These are phyloP conservation scores for Cricetomys ansorgei DNA, from an alignment of 2,113 vertebrate species.

Conservation along the genomic window DNA sequence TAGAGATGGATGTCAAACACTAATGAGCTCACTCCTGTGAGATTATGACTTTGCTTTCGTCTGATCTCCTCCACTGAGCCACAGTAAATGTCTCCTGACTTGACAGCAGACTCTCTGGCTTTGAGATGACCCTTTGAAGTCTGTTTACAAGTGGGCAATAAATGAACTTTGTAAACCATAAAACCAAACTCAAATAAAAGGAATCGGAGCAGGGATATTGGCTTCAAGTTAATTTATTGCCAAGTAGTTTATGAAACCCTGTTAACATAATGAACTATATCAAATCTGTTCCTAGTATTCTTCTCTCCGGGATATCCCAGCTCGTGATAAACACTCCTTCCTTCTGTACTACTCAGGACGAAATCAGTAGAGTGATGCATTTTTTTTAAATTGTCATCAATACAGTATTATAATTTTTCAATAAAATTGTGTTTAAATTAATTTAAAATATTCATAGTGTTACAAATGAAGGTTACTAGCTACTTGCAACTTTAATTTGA, in stretches of 20 bases:
- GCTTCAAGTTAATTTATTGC: slow-evolving; percentile 33
- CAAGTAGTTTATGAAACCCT: slow-evolving; percentile 14
- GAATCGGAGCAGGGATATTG: neutral
- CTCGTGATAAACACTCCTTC: neutral
- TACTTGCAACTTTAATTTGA: slow-evolving; percentile 21
- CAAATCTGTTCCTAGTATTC: neutral
- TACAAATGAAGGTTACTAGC: neutral
- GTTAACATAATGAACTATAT: neutral
- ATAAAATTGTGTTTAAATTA: neutral
- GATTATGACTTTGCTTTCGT: neutral
- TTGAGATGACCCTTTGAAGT: neutral
- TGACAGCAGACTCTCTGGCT: neutral
- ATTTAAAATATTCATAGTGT: neutral
- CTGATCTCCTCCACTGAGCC: neutral
- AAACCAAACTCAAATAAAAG: slow-evolving; percentile 23
- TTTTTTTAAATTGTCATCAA: neutral
- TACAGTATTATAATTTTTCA: neutral
- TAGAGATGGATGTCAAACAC: neutral
- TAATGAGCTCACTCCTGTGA: neutral
- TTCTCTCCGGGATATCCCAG: neutral
- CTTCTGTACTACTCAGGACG: neutral
- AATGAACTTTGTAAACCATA: neutral
- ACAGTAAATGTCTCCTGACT: neutral
- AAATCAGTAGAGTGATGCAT: neutral
- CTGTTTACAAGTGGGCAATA: neutral